A percentile compares a stretch with the other conserved stretches of the same genome.
phyloP scores from a whole-genome alignment of 2,113 vertebrate genomes.

The Gorsachius goisagi region DNA sequence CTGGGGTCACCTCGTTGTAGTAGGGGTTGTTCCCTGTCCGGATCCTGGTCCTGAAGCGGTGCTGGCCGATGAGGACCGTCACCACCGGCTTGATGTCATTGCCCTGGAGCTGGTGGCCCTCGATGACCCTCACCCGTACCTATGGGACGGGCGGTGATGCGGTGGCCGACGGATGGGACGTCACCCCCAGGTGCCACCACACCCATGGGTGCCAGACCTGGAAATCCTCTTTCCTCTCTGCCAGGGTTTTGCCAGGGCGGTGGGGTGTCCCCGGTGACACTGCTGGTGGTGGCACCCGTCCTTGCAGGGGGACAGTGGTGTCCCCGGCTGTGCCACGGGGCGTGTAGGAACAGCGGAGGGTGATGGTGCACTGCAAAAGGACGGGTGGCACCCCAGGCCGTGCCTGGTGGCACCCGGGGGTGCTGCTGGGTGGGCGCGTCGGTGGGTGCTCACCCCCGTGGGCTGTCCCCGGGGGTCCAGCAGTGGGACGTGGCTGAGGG shows the following conservation, averaged over 20 bases:
- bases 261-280: not conserved
- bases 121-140: conserved; percentile 32
- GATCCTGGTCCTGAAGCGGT: conserved; percentile 7
- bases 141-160: fast-evolving
- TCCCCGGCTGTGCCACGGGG: fast-evolving
- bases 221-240: not conserved
- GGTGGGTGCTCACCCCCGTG: not conserved
- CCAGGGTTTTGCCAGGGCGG: fast-evolving
- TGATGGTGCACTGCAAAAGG: not conserved
- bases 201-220: not conserved
- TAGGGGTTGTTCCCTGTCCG: conserved; percentile 12
- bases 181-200: fast-evolving
- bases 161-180: fast-evolving
- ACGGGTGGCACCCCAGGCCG: not conserved
- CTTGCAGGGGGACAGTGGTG: fast-evolving
- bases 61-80: not conserved
- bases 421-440: not conserved
- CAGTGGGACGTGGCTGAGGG: not conserved
- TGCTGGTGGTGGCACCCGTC: fast-evolving
- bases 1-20: not conserved
- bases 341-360: not conserved
- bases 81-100: not conserved
- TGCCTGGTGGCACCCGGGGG: not conserved
- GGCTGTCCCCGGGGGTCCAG: not conserved
- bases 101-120: conserved; percentile 32